Evolutionary conservation across 2,888 invertebrate genomes (phyloP).

Genomic region (Laothoe populi): DNA sequence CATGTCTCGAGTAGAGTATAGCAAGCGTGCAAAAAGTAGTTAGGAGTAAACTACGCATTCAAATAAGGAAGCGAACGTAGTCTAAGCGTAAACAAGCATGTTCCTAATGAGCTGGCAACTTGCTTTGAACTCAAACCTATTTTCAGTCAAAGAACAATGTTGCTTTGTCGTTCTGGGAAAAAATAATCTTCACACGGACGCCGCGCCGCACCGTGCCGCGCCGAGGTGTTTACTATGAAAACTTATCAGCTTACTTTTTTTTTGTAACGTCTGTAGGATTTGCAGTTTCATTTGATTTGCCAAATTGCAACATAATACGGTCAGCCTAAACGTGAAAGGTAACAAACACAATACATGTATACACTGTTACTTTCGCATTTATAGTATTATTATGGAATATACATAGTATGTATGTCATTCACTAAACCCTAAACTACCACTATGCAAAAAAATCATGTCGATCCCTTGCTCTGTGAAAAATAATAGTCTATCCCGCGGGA

Average conservation of each 20-base stretch:
- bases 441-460: too few relatives aligned
- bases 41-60: constrained; percentile 28
- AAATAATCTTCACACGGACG: constrained; percentile 68
- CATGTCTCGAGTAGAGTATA: not conserved
- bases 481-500: too few relatives aligned
- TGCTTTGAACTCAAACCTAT: constrained; percentile 72
- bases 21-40: constrained; percentile 18
- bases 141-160: constrained; percentile 71
- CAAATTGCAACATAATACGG: too few relatives aligned
- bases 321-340: too few relatives aligned
- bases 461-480: too few relatives aligned
- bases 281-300: constrained; percentile 30
- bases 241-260: constrained; percentile 55
- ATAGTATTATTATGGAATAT: too few relatives aligned
- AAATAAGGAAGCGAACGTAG: constrained; percentile 51
- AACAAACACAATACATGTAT: too few relatives aligned
- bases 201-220: constrained; percentile 31
- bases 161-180: constrained; percentile 75
- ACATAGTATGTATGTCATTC: too few relatives aligned
- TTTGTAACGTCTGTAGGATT: constrained; percentile 53
- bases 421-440: too few relatives aligned
- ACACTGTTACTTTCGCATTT: too few relatives aligned
- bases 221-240: constrained; percentile 69
- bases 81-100: constrained; percentile 52
- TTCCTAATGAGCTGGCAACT: constrained; percentile 65